phyloP scores from a whole-genome alignment of 2,888 invertebrate species.

The Nomada goodeniana region DNA sequence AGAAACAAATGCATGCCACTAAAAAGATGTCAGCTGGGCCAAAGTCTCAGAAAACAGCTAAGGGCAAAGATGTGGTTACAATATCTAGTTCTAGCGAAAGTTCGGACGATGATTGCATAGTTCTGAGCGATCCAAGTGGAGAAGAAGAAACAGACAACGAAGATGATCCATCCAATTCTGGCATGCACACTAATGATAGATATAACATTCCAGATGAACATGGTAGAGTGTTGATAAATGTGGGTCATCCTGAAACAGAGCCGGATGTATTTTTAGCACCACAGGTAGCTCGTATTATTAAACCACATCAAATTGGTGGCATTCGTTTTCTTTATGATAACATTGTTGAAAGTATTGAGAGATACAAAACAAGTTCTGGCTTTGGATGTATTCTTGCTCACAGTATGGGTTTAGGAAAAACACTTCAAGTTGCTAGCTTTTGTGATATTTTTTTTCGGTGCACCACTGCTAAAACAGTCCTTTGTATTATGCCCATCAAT shows the following conservation, averaged over 20 bases:
- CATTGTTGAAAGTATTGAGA: slow-evolving; percentile 95
- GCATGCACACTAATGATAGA: slow-evolving; percentile 96
- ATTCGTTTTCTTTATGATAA: slow-evolving; percentile 98
- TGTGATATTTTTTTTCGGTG: slow-evolving; percentile 97
- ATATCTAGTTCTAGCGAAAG: slow-evolving; percentile 89
- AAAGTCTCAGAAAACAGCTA: slow-evolving; percentile 77
- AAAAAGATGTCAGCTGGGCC: slow-evolving; percentile 71
- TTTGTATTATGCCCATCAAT: slow-evolving; percentile 99
- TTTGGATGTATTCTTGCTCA: slow-evolving; percentile 99
- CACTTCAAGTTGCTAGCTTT: slow-evolving; percentile 97
- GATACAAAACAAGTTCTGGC: slow-evolving; percentile 92
- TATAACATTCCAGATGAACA: slow-evolving; percentile 96
- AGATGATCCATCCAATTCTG: slow-evolving; percentile 96
- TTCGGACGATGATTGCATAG: slow-evolving; percentile 94
- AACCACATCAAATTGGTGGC: slow-evolving; percentile 99
- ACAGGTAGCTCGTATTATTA: slow-evolving; percentile 95
- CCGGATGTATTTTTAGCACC: slow-evolving; percentile 96
- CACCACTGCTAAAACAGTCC: slow-evolving; percentile 93
- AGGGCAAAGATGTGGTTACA: slow-evolving; percentile 88
- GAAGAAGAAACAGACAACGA: slow-evolving; percentile 92
- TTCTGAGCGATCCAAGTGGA: slow-evolving; percentile 93
- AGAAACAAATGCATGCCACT: slow-evolving; percentile 78
- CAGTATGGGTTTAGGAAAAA: slow-evolving; percentile 99
- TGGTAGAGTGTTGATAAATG: slow-evolving; percentile 96
- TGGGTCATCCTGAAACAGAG: slow-evolving; percentile 96